Conservation (phyloP, 2,113 vertebrate genomes). For the Cairina moschata region DNA sequence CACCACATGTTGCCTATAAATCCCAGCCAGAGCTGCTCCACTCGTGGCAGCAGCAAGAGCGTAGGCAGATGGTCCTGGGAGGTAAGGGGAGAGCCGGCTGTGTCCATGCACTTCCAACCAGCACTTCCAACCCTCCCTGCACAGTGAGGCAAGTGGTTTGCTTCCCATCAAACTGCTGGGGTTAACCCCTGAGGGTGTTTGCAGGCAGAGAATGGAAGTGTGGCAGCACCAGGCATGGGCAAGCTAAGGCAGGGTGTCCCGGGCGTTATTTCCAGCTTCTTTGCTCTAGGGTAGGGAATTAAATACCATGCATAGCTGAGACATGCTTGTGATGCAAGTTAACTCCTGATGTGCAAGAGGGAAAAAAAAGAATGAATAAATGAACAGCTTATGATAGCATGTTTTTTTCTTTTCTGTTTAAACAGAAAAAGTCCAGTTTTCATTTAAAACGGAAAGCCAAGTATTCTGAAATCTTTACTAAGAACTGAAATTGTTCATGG, state of each 20-base stretch:
- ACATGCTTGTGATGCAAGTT: background rate
- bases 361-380: background rate
- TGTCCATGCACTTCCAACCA: too few relatives aligned
- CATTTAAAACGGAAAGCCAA: background rate
- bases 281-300: background rate
- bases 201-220: background rate
- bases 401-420: background rate
- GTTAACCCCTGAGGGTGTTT: background rate
- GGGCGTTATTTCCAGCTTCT: background rate
- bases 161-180: background rate
- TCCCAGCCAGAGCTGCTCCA: rapidly evolving
- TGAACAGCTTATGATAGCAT: background rate
- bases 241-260: background rate
- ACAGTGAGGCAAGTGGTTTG: background rate
- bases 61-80: background rate
- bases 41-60: rapidly evolving
- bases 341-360: background rate
- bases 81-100: background rate
- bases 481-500: background rate
- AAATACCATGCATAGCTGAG: background rate
- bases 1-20: rapidly evolving
- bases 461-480: background rate
- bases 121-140: background rate
- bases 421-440: background rate
- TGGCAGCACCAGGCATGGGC: background rate